phyloP scores from a whole-genome alignment of 2,113 vertebrate genomes.

The Neogobius melanostomus region DNA sequence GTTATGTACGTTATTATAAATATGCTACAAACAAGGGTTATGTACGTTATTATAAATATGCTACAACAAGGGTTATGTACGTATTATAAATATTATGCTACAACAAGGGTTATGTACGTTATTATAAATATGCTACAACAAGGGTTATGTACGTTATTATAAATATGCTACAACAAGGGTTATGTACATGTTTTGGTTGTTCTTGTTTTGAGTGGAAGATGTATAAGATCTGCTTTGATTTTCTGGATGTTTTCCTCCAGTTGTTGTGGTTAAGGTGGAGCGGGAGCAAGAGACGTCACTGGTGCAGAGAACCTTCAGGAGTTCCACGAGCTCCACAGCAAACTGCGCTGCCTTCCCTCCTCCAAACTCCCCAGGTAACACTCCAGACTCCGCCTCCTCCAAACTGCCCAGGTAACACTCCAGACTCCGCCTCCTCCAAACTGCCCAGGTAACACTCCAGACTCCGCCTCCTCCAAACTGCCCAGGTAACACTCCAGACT shows the following conservation, averaged over 20 bases:
- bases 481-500: too few relatives aligned
- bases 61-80: neutral
- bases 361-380: conserved; percentile 88
- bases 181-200: neutral
- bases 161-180: neutral
- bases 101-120: neutral
- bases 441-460: too few relatives aligned
- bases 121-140: neutral
- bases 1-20: neutral
- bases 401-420: neutral
- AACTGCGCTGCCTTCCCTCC: conserved; percentile 89
- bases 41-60: neutral
- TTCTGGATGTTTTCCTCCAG: conserved; percentile 62
- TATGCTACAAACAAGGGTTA: neutral
- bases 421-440: neutral
- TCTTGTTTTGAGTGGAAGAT: too few relatives aligned
- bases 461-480: too few relatives aligned
- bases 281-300: conserved; percentile 81
- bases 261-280: conserved; percentile 89
- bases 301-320: conserved; percentile 92
- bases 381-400: neutral
- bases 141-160: neutral
- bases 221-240: too few relatives aligned
- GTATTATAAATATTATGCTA: neutral
- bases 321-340: conserved; percentile 94